Percentiles rank a stretch among this genome's conserved stretches.
Conservation (phyloP, 2,888 invertebrate genomes). For the Euspilapteryx auroguttella region DNA sequence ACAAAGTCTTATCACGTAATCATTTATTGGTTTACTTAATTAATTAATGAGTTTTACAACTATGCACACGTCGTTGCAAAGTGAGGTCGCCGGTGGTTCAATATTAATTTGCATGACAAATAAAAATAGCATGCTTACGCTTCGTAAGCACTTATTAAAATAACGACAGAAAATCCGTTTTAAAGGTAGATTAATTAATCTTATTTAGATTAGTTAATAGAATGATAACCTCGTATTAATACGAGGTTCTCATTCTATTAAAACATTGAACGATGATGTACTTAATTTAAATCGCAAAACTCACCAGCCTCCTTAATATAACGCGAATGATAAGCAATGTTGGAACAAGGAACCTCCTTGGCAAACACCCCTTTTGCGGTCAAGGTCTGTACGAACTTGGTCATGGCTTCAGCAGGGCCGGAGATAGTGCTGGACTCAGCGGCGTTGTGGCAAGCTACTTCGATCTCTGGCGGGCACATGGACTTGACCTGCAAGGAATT, state of each 20-base stretch:
- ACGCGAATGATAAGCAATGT: slow-evolving; percentile 81
- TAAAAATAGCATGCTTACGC: too few relatives aligned
- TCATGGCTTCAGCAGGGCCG: slow-evolving; percentile 63
- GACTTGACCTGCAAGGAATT: slow-evolving; percentile 5
- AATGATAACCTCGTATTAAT: neutral
- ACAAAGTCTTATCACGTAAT: too few relatives aligned
- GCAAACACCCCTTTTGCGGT: slow-evolving; percentile 13
- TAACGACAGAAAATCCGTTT: too few relatives aligned
- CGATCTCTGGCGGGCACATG: slow-evolving; percentile 51
- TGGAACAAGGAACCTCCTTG: slow-evolving; percentile 53
- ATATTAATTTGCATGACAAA: too few relatives aligned
- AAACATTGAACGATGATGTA: too few relatives aligned
- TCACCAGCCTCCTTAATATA: slow-evolving; percentile 64
- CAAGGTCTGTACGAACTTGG: slow-evolving; percentile 45
- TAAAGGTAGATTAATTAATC: too few relatives aligned
- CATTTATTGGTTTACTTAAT: neutral
- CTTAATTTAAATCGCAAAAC: too few relatives aligned
- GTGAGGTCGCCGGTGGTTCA: too few relatives aligned
- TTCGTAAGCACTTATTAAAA: too few relatives aligned
- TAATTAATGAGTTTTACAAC: too few relatives aligned
- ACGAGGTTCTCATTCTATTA: too few relatives aligned
- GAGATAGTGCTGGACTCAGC: slow-evolving; percentile 72
- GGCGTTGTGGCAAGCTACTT: slow-evolving; percentile 75
- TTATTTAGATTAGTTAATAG: neutral
- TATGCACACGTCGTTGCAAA: too few relatives aligned